Evolutionary conservation across 2,113 vertebrate species (phyloP).

Genomic region (Oenanthe melanoleuca): DNA sequence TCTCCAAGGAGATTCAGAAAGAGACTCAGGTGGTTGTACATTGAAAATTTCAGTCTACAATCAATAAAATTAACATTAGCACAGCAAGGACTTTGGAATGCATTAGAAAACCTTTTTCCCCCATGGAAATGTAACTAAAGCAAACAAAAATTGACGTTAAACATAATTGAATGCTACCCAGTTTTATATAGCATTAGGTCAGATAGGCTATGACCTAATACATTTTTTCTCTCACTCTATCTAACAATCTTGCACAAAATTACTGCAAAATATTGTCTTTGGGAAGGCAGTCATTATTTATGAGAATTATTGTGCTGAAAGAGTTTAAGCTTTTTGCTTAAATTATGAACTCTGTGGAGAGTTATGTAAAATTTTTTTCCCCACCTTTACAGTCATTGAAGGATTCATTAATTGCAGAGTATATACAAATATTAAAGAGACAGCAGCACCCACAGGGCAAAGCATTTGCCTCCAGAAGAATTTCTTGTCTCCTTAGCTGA

Average conservation of each 20-base stretch:
- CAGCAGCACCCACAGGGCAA: neutral
- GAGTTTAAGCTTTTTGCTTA: neutral
- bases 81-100: conserved; percentile 60
- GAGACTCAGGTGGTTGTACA: neutral
- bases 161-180: conserved; percentile 59
- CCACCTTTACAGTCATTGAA: conserved; percentile 1
- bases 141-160: conserved; percentile 71
- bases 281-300: conserved; percentile 65
- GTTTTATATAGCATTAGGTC: conserved; percentile 66
- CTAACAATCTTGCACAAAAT: conserved; percentile 47
- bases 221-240: neutral
- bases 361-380: conserved; percentile 42
- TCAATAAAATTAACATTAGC: conserved; percentile 69
- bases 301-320: neutral
- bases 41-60: conserved; percentile 63
- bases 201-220: conserved; percentile 58
- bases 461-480: neutral
- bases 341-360: conserved; percentile 15
- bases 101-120: conserved; percentile 63
- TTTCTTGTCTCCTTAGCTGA: neutral
- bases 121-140: conserved; percentile 72
- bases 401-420: neutral
- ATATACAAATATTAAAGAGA: neutral
- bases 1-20: neutral
- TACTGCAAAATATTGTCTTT: conserved; percentile 57